These are phyloP conservation scores for Ondatra zibethicus DNA, from an alignment of 2,113 vertebrate species.

Conservation along the genomic window DNA sequence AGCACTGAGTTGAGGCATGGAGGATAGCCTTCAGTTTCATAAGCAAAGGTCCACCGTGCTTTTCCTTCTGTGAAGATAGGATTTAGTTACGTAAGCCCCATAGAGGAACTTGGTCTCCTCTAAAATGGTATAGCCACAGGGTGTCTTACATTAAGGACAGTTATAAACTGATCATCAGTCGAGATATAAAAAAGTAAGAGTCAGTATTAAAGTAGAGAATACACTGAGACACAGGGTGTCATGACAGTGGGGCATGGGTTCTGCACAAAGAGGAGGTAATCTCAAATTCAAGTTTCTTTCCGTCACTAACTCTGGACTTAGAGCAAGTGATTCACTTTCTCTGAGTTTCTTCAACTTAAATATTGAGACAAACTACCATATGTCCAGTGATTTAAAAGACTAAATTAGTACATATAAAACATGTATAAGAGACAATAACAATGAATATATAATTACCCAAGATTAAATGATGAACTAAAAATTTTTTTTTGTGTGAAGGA, in stretches of 20 bases:
- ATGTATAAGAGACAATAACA: not conserved
- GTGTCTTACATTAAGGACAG: not conserved
- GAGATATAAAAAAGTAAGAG: not conserved
- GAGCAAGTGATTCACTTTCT: not conserved
- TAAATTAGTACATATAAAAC: not conserved
- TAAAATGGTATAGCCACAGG: not conserved
- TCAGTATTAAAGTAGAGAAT: not conserved
- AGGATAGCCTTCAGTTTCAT: not conserved
- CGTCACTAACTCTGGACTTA: no score
- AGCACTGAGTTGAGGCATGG: not conserved
- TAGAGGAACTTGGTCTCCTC: not conserved
- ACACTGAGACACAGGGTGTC: not conserved
- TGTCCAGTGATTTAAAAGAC: not conserved
- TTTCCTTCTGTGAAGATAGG: not conserved
- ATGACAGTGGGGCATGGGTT: not conserved
- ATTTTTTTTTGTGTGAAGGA: not conserved
- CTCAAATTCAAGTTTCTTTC: not conserved
- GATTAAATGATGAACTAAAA: not conserved
- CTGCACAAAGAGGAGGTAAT: not conserved
- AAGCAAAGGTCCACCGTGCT: not conserved
- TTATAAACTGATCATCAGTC: not conserved
- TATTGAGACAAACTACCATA: not conserved
- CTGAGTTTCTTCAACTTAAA: not conserved
- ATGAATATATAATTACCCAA: not conserved
- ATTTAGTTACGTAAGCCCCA: not conserved